Conservation (phyloP, 2,888 invertebrate genomes). For the Iselma pallidipennis region DNA sequence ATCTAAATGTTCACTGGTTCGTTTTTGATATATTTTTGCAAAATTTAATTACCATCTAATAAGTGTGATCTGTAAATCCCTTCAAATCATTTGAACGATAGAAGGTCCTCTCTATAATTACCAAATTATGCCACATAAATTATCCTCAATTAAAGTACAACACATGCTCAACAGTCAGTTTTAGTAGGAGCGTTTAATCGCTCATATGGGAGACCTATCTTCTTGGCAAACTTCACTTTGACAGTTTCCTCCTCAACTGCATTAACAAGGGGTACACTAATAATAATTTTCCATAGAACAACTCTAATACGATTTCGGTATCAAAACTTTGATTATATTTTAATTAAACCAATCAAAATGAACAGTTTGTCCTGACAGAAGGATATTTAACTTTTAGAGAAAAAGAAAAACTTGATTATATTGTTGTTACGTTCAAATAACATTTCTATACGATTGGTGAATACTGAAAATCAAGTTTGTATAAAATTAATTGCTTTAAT, state of each 20-base stretch:
- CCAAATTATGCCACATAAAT: background rate
- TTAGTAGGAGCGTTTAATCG: background rate
- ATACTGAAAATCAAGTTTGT: background rate
- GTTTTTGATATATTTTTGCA: no score
- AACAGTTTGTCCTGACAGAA: no score
- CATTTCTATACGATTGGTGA: background rate
- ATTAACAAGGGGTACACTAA: background rate
- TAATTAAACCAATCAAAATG: constrained; percentile 3
- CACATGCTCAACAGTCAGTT: background rate
- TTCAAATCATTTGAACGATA: background rate
- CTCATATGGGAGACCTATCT: no score
- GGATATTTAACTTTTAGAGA: no score
- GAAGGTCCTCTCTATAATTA: background rate
- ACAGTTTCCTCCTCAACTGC: constrained; percentile 8
- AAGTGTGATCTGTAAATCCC: background rate
- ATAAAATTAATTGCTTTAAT: background rate
- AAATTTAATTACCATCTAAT: no score
- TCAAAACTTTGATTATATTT: constrained; percentile 5
- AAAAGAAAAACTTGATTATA: background rate
- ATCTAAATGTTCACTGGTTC: no score
- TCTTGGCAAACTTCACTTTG: constrained; percentile 3
- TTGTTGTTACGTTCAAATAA: no score
- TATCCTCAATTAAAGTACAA: background rate
- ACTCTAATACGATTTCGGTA: no score
- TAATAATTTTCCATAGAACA: constrained; percentile 6